Conservation (phyloP, 2,888 invertebrate species). For the Andrena marginata region DNA sequence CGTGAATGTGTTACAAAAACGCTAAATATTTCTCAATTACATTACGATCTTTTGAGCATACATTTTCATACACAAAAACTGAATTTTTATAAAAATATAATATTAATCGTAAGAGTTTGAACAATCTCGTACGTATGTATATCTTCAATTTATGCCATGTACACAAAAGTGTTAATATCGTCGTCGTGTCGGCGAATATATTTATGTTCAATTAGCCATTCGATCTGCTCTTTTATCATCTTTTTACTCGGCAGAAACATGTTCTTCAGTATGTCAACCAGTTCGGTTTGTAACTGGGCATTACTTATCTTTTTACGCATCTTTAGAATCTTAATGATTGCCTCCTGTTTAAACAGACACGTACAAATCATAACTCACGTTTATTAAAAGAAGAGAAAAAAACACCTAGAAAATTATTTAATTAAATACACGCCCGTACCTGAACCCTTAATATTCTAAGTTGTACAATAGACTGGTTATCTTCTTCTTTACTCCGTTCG, state of each 20-base stretch:
- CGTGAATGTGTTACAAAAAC: conserved; percentile 52
- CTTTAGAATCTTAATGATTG: conserved; percentile 99
- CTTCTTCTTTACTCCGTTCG: conserved; percentile 97
- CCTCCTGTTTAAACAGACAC: conserved; percentile 90
- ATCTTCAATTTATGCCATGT: conserved; percentile 92
- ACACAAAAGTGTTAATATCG: conserved; percentile 99
- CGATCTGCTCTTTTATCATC: conserved; percentile 99
- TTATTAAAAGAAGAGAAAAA: not conserved
- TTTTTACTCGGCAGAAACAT: conserved; percentile 99
- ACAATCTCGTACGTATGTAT: conserved; percentile 65
- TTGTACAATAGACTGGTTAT: conserved; percentile 99
- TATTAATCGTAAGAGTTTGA: conserved; percentile 74
- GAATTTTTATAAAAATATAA: conserved; percentile 82
- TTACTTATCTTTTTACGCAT: conserved; percentile 98
- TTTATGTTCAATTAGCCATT: conserved; percentile 99
- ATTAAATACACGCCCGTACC: conserved; percentile 80
- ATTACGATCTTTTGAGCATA: conserved; percentile 62
- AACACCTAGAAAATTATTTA: conserved; percentile 10
- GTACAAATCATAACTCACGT: conserved; percentile 1
- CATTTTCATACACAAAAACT: conserved; percentile 60
- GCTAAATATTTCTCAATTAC: conserved; percentile 44
- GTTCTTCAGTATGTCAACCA: conserved; percentile 98
- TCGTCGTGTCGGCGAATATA: conserved; percentile 98
- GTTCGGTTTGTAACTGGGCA: conserved; percentile 97
- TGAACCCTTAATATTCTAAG: conserved; percentile 95